phyloP scores from a whole-genome alignment of 2,888 invertebrate genomes.

The Pyrocoelia pectoralis region DNA sequence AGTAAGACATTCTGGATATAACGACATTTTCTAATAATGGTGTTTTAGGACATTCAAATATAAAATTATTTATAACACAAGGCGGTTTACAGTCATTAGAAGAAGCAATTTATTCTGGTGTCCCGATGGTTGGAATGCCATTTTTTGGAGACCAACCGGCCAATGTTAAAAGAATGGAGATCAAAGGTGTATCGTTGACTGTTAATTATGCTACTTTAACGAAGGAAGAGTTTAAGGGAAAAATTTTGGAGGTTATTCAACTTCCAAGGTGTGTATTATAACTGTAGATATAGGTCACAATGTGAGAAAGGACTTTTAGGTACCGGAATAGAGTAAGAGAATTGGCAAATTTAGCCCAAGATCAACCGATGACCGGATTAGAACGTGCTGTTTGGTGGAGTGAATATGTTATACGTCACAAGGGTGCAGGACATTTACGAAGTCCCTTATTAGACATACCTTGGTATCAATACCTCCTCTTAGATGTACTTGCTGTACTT shows the following conservation, averaged over 20 bases:
- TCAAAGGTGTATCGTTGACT: conserved; percentile 40
- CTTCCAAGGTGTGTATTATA: conserved; percentile 38
- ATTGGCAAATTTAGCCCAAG: background rate
- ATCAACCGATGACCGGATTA: conserved; percentile 4
- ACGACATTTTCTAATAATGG: background rate
- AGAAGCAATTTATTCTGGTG: conserved; percentile 44
- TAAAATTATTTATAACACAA: conserved; percentile 24
- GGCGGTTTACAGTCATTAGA: conserved; percentile 45
- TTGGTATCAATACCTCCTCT: background rate
- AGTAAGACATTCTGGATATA: background rate
- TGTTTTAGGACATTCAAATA: conserved; percentile 24
- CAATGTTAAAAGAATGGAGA: conserved; percentile 43
- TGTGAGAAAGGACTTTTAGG: background rate
- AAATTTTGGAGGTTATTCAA: conserved; percentile 44
- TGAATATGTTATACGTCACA: background rate
- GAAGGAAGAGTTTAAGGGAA: conserved; percentile 44
- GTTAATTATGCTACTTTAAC: conserved; percentile 43
- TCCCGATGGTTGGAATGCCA: conserved; percentile 48
- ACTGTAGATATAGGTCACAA: background rate
- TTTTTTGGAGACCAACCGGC: conserved; percentile 46
- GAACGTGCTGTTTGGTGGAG: conserved; percentile 4
- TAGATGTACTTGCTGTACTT: background rate
- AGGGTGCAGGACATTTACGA: background rate
- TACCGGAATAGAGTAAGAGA: background rate
- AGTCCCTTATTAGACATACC: background rate